phyloP scores from a whole-genome alignment of 1,140 invertebrate species.

The Myzus persicae region DNA sequence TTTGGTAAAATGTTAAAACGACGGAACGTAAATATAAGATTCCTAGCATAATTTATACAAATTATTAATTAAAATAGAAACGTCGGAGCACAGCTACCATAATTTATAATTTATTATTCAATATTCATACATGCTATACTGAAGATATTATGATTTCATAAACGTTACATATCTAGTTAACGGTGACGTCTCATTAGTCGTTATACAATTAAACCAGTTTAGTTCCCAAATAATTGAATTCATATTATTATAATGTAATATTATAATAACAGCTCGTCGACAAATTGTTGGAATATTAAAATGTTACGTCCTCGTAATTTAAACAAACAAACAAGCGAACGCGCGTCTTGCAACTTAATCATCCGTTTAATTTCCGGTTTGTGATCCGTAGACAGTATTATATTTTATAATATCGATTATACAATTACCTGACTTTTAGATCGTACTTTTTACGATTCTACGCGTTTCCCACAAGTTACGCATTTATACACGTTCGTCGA shows the following conservation, averaged over 20 bases:
- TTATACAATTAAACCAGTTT: neutral
- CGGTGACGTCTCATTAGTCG: neutral
- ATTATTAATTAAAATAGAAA: neutral
- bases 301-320: neutral
- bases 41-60: too few species aligned
- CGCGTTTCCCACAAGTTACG: neutral
- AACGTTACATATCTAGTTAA: neutral
- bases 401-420: neutral
- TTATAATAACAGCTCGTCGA: neutral
- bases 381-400: neutral
- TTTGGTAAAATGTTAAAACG: too few species aligned
- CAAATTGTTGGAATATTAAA: neutral
- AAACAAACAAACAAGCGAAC: neutral
- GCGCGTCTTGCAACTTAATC: neutral
- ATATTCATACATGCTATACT: too few species aligned
- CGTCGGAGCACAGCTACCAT: neutral
- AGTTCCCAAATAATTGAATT: neutral
- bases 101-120: neutral
- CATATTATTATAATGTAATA: neutral
- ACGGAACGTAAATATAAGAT: too few species aligned
- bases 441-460: neutral
- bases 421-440: neutral
- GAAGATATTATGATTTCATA: neutral
- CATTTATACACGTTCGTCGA: neutral
- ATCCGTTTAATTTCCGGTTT: neutral